A percentile compares a stretch with the other conserved stretches of the same genome.
Evolutionary conservation across 2,113 vertebrate species (phyloP).

Genomic region (Mus pahari): DNA sequence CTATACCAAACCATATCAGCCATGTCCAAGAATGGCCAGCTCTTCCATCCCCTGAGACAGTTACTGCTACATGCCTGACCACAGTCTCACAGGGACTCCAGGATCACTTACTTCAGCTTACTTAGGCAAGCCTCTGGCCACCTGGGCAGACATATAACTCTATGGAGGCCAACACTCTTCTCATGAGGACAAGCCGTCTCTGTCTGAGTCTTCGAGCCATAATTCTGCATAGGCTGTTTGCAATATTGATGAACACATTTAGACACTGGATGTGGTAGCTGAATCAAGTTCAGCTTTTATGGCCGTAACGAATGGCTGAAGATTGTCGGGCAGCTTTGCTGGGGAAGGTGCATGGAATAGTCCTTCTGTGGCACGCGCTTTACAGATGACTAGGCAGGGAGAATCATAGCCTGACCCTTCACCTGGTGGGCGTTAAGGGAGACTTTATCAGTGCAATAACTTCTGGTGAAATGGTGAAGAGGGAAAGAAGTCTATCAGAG

Average conservation of each 20-base stretch:
- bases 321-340: background rate
- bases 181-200: background rate
- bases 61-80: accelerated
- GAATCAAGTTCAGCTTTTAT: background rate
- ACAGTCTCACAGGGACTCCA: background rate
- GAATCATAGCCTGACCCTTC: background rate
- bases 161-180: background rate
- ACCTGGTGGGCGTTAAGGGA: background rate
- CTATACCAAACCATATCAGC: accelerated
- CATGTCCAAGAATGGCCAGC: accelerated
- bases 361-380: background rate
- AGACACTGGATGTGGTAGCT: background rate
- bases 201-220: background rate
- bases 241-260: background rate
- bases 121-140: background rate
- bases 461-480: background rate
- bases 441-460: background rate
- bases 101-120: background rate
- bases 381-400: background rate
- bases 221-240: background rate
- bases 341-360: accelerated
- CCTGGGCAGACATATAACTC: too few species aligned
- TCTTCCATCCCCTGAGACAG: background rate
- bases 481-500: too few species aligned
- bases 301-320: background rate